phyloP scores from a whole-genome alignment of 2,797 vertebrate species.

The Notoglanidium macrostoma region DNA sequence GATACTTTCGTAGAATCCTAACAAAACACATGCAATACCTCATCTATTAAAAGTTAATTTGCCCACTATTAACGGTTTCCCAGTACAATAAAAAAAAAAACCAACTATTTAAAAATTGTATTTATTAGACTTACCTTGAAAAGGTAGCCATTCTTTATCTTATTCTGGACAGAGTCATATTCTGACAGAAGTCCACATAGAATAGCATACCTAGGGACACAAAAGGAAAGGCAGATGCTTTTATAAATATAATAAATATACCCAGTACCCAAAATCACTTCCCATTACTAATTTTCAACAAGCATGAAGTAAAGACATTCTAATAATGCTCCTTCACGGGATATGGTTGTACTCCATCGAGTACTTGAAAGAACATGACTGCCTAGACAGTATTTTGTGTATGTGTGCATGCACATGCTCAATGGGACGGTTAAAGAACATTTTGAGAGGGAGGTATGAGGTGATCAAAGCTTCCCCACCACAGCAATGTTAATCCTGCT shows the following conservation, averaged over 20 bases:
- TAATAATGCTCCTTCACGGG: constrained; percentile 51
- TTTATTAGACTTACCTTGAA: constrained; percentile 85
- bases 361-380: constrained; percentile 28
- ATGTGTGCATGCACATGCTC: constrained; percentile 52
- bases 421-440: constrained; percentile 55
- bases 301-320: neutral
- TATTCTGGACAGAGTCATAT: constrained; percentile 93
- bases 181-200: constrained; percentile 93
- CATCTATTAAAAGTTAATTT: neutral
- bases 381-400: constrained; percentile 1
- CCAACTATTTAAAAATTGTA: neutral
- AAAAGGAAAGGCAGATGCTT: neutral
- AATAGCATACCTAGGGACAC: constrained; percentile 87
- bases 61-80: neutral
- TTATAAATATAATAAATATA: neutral
- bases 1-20: constrained; percentile 18
- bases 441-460: constrained; percentile 56
- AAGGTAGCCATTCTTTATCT: constrained; percentile 91
- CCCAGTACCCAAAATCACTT: neutral
- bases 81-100: neutral
- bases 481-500: constrained; percentile 66
- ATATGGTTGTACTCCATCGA: constrained; percentile 36
- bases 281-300: neutral
- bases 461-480: constrained; percentile 73
- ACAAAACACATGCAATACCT: neutral